These are phyloP conservation scores for Amiota mariae DNA, from an alignment of 2,888 invertebrate genomes.

Conservation along the genomic window DNA sequence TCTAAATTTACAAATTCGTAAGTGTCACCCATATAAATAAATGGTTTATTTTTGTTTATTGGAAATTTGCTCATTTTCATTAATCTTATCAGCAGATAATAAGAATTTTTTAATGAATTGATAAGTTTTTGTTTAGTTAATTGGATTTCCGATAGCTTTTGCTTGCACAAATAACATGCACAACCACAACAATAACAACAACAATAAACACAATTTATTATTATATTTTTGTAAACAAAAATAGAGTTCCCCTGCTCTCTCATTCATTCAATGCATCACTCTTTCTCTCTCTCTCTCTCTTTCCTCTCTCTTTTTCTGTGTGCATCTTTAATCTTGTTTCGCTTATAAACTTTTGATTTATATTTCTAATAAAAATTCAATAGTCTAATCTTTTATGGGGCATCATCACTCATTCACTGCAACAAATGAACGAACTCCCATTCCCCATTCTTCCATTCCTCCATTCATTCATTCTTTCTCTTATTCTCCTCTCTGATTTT, in stretches of 20 bases:
- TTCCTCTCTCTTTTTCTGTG: not conserved
- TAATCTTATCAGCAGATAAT: slow-evolving; percentile 1
- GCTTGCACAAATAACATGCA: no score
- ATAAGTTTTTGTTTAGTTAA: not conserved
- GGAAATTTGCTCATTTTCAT: not conserved
- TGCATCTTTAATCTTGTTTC: not conserved
- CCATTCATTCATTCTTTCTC: not conserved
- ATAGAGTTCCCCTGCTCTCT: no score
- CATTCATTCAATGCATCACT: no score
- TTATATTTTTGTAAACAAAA: no score
- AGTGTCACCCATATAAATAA: slow-evolving; percentile 49
- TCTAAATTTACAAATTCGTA: slow-evolving; percentile 70
- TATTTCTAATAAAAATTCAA: slow-evolving; percentile 66
- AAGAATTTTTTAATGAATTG: not conserved
- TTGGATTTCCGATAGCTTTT: not conserved
- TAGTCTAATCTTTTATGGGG: slow-evolving; percentile 63
- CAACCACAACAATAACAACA: no score
- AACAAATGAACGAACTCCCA: not conserved
- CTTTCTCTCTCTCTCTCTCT: not conserved
- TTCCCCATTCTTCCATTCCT: no score
- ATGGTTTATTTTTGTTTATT: not conserved
- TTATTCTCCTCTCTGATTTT: not conserved
- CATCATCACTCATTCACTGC: slow-evolving; percentile 35
- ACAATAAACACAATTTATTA: no score
- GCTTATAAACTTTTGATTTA: slow-evolving; percentile 55